These are phyloP conservation scores for Drosophila rellima DNA, from an alignment of 2,888 invertebrate genomes.

Conservation along the genomic window DNA sequence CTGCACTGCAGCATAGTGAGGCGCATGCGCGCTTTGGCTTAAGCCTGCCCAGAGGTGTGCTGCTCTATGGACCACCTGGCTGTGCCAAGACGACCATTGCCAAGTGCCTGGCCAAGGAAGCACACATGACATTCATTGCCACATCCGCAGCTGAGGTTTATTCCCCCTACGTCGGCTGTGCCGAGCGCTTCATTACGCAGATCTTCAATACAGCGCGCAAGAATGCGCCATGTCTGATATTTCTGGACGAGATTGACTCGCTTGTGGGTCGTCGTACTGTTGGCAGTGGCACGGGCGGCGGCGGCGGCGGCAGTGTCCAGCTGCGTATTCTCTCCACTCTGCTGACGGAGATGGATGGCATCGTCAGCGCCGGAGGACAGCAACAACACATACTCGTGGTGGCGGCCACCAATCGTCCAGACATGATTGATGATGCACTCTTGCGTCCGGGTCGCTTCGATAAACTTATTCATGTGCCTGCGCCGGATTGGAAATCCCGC, in stretches of 20 bases:
- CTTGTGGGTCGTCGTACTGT: conserved; percentile 86
- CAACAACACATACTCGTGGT: conserved; percentile 87
- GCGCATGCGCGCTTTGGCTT: conserved; percentile 87
- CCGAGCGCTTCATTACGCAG: conserved; percentile 87
- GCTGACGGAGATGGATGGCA: conserved; percentile 89
- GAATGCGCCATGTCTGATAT: conserved; percentile 88
- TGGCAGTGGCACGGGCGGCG: conserved; percentile 48
- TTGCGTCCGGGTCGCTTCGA: conserved; percentile 89
- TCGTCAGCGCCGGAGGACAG: conserved; percentile 83
- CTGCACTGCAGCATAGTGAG: conserved; percentile 87
- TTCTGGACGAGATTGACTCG: conserved; percentile 89
- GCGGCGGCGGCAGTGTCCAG: conserved; percentile 85
- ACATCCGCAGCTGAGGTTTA: conserved; percentile 88
- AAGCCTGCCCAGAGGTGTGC: conserved; percentile 87
- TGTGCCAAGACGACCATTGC: conserved; percentile 89
- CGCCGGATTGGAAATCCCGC: conserved; percentile 87
- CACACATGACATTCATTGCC: conserved; percentile 87
- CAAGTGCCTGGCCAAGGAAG: conserved; percentile 87
- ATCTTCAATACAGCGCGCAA: conserved; percentile 88
- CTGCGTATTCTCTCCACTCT: conserved; percentile 88
- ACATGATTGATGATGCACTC: conserved; percentile 88
- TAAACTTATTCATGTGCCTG: conserved; percentile 88
- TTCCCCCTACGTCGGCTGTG: conserved; percentile 89
- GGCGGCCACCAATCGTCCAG: conserved; percentile 89
- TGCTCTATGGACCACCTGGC: conserved; percentile 89